A percentile compares a stretch with the other conserved stretches of the same genome.
These are phyloP conservation scores for Chrysomela aeneicollis DNA, from an alignment of 2,888 invertebrate species.

Conservation along the genomic window DNA sequence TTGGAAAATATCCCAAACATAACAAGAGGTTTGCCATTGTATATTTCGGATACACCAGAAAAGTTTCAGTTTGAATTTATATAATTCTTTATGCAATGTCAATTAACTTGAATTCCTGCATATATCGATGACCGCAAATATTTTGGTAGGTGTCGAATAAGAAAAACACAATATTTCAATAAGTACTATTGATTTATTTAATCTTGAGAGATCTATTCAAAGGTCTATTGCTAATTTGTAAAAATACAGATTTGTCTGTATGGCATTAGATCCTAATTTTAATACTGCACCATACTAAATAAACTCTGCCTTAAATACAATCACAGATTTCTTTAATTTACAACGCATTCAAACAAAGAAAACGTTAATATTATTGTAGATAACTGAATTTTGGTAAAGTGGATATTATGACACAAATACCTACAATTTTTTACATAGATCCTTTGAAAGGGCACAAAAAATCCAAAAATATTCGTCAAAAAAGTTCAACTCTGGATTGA, in stretches of 20 bases:
- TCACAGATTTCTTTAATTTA: slow-evolving; percentile 43
- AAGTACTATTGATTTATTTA: slow-evolving; percentile 25
- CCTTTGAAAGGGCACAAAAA: slow-evolving; percentile 4
- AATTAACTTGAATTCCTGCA: too few relatives aligned
- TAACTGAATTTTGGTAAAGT: neutral
- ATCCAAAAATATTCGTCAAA: neutral
- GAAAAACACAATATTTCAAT: neutral
- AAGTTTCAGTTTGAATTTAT: too few relatives aligned
- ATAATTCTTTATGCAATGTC: too few relatives aligned
- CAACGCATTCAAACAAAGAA: slow-evolving; percentile 22
- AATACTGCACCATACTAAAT: slow-evolving; percentile 38
- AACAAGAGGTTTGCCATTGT: too few relatives aligned
- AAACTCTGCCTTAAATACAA: slow-evolving; percentile 44
- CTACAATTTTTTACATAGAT: slow-evolving; percentile 23
- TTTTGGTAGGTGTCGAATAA: neutral
- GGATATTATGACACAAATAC: slow-evolving; percentile 15
- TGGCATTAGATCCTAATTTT: slow-evolving; percentile 31
- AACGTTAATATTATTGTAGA: slow-evolving; percentile 12
- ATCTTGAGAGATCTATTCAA: slow-evolving; percentile 34
- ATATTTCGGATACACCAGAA: too few relatives aligned
- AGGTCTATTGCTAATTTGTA: slow-evolving; percentile 27
- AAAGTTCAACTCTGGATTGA: neutral
- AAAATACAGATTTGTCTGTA: slow-evolving; percentile 5
- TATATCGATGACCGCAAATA: too few relatives aligned
- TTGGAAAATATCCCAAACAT: too few relatives aligned